These are phyloP conservation scores for Cossypha polioptera DNA, from an alignment of 2,797 vertebrate genomes.

Conservation along the genomic window DNA sequence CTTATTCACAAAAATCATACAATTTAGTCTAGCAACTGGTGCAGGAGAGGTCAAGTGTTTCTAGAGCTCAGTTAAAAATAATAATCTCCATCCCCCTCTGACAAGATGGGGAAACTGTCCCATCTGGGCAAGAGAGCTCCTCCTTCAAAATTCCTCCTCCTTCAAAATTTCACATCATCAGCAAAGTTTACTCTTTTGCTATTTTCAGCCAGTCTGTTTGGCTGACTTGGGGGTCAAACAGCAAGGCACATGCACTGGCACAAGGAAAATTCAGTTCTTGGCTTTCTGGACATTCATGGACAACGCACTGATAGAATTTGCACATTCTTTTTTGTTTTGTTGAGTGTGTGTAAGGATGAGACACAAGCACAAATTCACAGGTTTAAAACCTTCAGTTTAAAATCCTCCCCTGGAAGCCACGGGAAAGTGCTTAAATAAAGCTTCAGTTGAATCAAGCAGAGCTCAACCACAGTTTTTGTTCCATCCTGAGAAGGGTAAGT, in stretches of 20 bases:
- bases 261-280: neutral
- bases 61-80: neutral
- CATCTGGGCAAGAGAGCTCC: neutral
- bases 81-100: accelerated
- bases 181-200: neutral
- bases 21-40: neutral
- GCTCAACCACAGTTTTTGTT: neutral
- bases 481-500: neutral
- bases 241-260: neutral
- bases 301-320: neutral
- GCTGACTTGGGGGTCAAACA: neutral
- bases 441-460: neutral
- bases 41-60: neutral
- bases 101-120: neutral
- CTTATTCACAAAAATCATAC: neutral
- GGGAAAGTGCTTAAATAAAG: neutral
- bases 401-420: neutral
- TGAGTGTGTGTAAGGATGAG: accelerated
- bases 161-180: neutral
- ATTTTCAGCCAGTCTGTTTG: neutral
- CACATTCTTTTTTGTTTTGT: neutral
- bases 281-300: neutral
- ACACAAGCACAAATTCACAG: neutral
- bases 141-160: neutral
- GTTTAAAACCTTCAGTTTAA: neutral